Conservation (phyloP, 2,797 vertebrate genomes). For the Microctenopoma stevenorrisi region DNA sequence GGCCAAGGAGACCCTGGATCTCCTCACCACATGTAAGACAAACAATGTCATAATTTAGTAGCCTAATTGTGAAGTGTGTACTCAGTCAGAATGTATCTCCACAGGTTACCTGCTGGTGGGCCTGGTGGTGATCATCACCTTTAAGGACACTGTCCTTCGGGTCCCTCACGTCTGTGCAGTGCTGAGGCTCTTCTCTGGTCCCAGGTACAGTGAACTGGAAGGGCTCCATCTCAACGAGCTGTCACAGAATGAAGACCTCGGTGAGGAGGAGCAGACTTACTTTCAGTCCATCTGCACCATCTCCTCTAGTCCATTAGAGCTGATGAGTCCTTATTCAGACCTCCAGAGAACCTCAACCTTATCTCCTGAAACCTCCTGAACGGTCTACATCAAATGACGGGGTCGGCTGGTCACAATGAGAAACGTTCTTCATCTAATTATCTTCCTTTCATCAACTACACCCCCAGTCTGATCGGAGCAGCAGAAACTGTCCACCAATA, state of each 20-base stretch:
- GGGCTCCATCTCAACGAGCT: slow-evolving; percentile 54
- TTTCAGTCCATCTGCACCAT: slow-evolving; percentile 67
- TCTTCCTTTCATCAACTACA: too few relatives aligned
- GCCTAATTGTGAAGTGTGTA: too few relatives aligned
- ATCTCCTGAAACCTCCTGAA: background rate
- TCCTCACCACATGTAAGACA: slow-evolving; percentile 83
- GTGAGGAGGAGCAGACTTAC: slow-evolving; percentile 52
- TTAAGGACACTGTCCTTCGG: slow-evolving; percentile 77
- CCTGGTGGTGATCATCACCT: slow-evolving; percentile 78
- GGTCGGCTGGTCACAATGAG: too few relatives aligned
- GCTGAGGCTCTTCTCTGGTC: slow-evolving; percentile 68
- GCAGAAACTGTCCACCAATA: too few relatives aligned
- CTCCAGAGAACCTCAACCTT: background rate
- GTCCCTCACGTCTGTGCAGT: slow-evolving; percentile 73
- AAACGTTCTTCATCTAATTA: too few relatives aligned
- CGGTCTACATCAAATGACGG: too few relatives aligned
- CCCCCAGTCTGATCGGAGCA: too few relatives aligned
- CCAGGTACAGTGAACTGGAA: slow-evolving; percentile 45
- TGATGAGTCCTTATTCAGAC: background rate
- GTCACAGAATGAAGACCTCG: slow-evolving; percentile 29
- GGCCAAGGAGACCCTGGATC: slow-evolving; percentile 73
- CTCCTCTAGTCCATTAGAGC: slow-evolving; percentile 47
- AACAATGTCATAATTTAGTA: background rate
- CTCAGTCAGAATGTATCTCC: background rate
- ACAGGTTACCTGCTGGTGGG: slow-evolving; percentile 85